These are phyloP conservation scores for Cephus pulcher DNA, from an alignment of 2,888 invertebrate genomes.

Conservation along the genomic window DNA sequence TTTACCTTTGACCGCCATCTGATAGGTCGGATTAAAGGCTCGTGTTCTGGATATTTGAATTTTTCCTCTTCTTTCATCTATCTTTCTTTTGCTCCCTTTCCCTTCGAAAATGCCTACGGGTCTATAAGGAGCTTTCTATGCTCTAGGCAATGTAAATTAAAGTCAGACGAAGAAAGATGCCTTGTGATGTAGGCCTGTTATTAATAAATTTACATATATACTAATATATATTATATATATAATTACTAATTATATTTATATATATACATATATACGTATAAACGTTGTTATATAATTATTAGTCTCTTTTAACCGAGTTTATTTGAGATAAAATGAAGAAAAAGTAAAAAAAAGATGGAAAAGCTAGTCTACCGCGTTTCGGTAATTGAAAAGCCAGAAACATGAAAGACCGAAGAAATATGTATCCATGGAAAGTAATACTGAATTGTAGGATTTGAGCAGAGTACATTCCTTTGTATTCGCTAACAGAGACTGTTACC, in stretches of 20 bases:
- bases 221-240: too few relatives aligned
- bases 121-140: neutral
- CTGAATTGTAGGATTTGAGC: neutral
- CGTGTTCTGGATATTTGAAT: neutral
- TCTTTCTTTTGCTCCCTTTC: neutral
- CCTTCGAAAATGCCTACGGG: too few relatives aligned
- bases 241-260: too few relatives aligned
- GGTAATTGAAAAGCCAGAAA: slow-evolving; percentile 44
- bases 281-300: slow-evolving; percentile 45
- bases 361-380: slow-evolving; percentile 10
- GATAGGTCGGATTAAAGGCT: neutral
- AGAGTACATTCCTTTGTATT: neutral
- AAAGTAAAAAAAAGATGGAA: slow-evolving; percentile 16
- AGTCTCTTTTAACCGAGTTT: slow-evolving; percentile 14
- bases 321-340: neutral
- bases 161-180: neutral
- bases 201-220: neutral
- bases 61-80: neutral
- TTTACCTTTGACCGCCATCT: neutral
- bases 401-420: neutral
- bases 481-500: neutral
- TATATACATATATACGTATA: slow-evolving; percentile 24
- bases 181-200: neutral
- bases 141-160: neutral
- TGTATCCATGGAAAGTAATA: neutral